phyloP scores from a whole-genome alignment of 1,140 invertebrate species.

The Papilio glaucus region DNA sequence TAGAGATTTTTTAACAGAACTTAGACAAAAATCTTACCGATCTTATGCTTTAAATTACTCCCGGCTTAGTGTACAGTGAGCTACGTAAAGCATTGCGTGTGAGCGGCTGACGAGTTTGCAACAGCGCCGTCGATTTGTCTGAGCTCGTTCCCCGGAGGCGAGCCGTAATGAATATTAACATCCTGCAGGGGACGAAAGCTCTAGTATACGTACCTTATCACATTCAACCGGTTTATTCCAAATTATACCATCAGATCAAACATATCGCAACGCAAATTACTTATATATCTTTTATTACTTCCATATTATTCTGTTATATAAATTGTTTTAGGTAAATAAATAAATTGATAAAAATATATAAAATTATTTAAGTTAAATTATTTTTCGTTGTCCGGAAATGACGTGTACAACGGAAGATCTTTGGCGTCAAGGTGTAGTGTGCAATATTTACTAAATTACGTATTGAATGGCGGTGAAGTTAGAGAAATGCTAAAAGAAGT shows the following conservation, averaged over 20 bases:
- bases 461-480: too few relatives aligned
- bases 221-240: conserved; percentile 26
- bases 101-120: conserved; percentile 50
- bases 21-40: too few relatives aligned
- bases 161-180: conserved; percentile 70
- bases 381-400: too few relatives aligned
- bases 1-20: too few relatives aligned
- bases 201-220: conserved; percentile 29
- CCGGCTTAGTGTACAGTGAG: neutral
- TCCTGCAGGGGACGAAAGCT: conserved; percentile 40
- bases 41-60: too few relatives aligned
- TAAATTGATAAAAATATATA: too few relatives aligned
- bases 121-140: conserved; percentile 59
- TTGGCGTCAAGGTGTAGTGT: neutral
- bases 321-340: too few relatives aligned
- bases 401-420: too few relatives aligned
- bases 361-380: too few relatives aligned
- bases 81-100: neutral
- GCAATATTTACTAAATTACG: too few relatives aligned
- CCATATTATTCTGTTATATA: neutral
- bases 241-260: conserved; percentile 25
- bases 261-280: neutral
- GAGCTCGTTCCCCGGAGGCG: conserved; percentile 51
- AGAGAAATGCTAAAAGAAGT: too few relatives aligned
- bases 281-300: neutral